Evolutionary conservation across 2,797 vertebrate genomes (phyloP).

Genomic region (Meriones psammophilus): DNA sequence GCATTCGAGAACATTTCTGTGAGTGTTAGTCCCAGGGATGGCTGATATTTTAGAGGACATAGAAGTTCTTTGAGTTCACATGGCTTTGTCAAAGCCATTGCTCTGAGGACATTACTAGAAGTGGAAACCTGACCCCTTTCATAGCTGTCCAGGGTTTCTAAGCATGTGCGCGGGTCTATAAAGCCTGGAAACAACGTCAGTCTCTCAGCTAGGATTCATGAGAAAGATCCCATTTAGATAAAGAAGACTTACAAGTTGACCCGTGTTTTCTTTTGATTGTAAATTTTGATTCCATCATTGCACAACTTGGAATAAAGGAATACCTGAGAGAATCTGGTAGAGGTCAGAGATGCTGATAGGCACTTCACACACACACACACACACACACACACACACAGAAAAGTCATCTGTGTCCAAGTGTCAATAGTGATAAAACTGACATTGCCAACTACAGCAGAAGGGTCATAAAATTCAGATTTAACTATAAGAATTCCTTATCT

Average conservation of each 20-base stretch:
- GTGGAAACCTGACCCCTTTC: neutral
- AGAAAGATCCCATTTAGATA: conserved; percentile 6
- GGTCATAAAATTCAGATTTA: neutral
- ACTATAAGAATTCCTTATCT: neutral
- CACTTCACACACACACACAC: neutral
- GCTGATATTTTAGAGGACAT: neutral
- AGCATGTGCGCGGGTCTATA: neutral
- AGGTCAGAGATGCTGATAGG: neutral
- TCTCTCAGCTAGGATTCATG: neutral
- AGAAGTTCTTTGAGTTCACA: neutral
- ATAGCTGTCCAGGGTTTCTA: neutral
- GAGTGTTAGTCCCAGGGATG: neutral
- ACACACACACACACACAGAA: neutral
- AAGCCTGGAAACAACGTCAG: neutral
- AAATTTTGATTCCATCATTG: neutral
- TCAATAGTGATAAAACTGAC: neutral
- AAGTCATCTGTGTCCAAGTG: neutral
- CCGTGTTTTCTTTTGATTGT: conserved; percentile 22
- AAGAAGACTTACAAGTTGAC: neutral
- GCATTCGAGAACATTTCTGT: neutral
- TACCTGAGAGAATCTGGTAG: neutral
- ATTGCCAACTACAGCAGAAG: neutral
- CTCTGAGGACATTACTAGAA: neutral
- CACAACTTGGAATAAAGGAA: neutral
- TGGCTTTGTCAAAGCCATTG: neutral